Conservation (phyloP, 2,113 vertebrate species). For the Hassar affinis region DNA sequence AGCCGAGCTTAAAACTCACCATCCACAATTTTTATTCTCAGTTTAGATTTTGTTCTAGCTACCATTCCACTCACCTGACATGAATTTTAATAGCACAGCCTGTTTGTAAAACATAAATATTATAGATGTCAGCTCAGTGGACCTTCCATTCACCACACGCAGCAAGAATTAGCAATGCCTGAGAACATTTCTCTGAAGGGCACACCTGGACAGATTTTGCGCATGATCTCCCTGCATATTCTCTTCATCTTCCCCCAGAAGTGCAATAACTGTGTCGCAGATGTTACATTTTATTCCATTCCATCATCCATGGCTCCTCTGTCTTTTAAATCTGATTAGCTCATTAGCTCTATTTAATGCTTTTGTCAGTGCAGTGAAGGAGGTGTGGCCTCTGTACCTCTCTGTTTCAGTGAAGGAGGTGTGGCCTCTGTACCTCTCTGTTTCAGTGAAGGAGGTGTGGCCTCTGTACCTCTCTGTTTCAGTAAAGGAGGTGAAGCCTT, state of each 20-base stretch:
- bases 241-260: background rate
- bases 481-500: background rate
- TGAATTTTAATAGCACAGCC: background rate
- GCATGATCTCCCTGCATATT: background rate
- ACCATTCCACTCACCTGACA: background rate
- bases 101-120: conserved; percentile 16
- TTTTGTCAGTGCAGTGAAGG: background rate
- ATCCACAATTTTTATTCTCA: background rate
- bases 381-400: background rate
- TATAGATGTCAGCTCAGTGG: background rate
- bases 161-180: background rate
- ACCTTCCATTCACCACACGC: background rate
- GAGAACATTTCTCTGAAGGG: background rate
- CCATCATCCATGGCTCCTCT: background rate
- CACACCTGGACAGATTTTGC: background rate
- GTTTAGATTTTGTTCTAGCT: background rate
- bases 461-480: too few species aligned
- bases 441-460: too few species aligned
- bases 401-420: background rate
- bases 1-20: too few species aligned
- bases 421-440: background rate
- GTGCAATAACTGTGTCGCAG: background rate
- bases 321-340: background rate
- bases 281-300: background rate
- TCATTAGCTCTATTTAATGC: too few species aligned